Percentiles rank a stretch among this genome's conserved stretches.
These are phyloP conservation scores for Apamea monoglypha DNA, from an alignment of 2,888 invertebrate species.

Conservation along the genomic window DNA sequence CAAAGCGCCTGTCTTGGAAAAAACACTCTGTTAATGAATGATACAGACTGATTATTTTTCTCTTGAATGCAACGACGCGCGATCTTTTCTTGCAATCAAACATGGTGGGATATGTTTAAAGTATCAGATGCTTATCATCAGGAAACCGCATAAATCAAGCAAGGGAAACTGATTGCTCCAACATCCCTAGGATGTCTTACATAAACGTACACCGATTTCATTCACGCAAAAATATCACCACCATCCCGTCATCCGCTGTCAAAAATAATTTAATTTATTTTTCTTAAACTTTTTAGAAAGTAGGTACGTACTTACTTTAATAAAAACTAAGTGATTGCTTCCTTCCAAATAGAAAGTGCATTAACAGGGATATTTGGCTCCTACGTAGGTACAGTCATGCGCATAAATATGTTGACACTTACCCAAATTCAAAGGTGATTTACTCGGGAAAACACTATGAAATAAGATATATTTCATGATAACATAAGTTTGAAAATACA, in stretches of 20 bases:
- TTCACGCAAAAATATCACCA: constrained; percentile 28
- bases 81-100: not conserved
- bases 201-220: constrained; percentile 35
- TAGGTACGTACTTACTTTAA: constrained; percentile 38
- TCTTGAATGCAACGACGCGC: not conserved
- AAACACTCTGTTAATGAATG: not conserved
- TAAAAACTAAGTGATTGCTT: constrained; percentile 72
- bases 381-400: constrained; percentile 35
- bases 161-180: constrained; percentile 47
- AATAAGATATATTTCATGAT: not conserved
- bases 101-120: constrained; percentile 9
- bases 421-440: not conserved
- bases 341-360: constrained; percentile 77
- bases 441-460: not conserved
- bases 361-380: constrained; percentile 61
- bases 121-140: constrained; percentile 52
- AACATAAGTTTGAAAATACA: not conserved
- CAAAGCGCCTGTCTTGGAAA: not conserved
- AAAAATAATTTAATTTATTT: constrained; percentile 47
- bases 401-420: not conserved
- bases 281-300: constrained; percentile 69
- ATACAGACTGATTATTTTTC: not conserved
- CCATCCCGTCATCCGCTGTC: constrained; percentile 56
- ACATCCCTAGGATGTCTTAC: constrained; percentile 61
- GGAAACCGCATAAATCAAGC: constrained; percentile 49